Conservation (phyloP, 2,888 invertebrate genomes). For the Altica lythri region DNA sequence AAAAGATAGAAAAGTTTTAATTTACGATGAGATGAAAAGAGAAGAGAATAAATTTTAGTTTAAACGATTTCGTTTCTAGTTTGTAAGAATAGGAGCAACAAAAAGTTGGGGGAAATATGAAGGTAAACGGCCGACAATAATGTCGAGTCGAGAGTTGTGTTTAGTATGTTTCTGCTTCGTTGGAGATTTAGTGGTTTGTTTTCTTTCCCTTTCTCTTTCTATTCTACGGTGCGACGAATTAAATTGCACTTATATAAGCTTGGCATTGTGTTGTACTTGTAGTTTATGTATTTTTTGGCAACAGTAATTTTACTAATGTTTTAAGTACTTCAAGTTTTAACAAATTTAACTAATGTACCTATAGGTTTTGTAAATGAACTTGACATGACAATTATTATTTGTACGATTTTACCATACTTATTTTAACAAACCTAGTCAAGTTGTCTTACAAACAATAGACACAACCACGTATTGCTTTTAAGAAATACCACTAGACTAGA, state of each 20-base stretch:
- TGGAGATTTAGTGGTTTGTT: conserved; percentile 15
- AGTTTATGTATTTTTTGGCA: too few relatives aligned
- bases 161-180: conserved; percentile 14
- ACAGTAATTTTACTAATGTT: too few relatives aligned
- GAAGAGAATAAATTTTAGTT: conserved; percentile 6
- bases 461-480: too few relatives aligned
- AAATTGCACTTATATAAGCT: conserved; percentile 11
- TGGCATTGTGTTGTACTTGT: not conserved
- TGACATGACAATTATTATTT: too few relatives aligned
- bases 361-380: too few relatives aligned
- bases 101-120: conserved; percentile 13
- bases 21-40: too few relatives aligned
- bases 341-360: too few relatives aligned
- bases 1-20: not conserved
- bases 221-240: conserved; percentile 2
- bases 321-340: too few relatives aligned
- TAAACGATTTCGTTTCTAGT: conserved; percentile 4
- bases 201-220: not conserved
- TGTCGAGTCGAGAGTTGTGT: conserved; percentile 14
- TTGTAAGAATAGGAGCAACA: not conserved
- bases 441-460: too few relatives aligned
- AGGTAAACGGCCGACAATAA: conserved; percentile 17
- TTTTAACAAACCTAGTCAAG: too few relatives aligned
- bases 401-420: too few relatives aligned
- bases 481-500: too few relatives aligned